Evolutionary conservation across 2,797 vertebrate species (phyloP).

Genomic region (Clamator glandarius): DNA sequence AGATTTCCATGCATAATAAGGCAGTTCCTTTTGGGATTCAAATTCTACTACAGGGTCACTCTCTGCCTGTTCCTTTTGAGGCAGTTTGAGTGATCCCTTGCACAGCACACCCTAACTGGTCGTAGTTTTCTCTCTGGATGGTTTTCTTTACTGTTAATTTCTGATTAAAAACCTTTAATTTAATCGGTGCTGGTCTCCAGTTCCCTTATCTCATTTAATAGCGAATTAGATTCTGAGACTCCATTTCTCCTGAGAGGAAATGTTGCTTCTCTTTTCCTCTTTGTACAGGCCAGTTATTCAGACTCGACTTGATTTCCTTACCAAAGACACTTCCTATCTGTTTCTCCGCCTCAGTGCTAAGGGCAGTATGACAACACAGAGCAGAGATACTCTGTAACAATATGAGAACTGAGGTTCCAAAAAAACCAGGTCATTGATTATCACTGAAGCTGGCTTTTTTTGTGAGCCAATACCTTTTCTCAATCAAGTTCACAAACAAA

Average conservation of each 20-base stretch:
- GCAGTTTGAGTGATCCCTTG: not conserved
- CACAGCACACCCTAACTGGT: not conserved
- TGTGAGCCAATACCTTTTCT: not conserved
- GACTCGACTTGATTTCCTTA: not conserved
- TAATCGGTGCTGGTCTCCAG: not conserved
- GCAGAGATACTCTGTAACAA: not conserved
- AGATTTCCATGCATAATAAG: not conserved
- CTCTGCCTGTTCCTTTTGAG: not conserved
- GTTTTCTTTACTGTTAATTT: slow-evolving; percentile 17
- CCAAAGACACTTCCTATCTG: not conserved
- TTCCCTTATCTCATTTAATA: slow-evolving; percentile 42
- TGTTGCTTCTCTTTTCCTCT: not conserved
- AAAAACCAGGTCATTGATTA: not conserved
- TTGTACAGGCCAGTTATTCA: not conserved
- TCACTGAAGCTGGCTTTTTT: not conserved
- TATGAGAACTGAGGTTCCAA: not conserved
- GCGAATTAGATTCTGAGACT: not conserved
- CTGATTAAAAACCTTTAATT: slow-evolving; percentile 39
- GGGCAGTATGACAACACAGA: not conserved
- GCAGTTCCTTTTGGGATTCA: not conserved
- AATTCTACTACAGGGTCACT: not conserved
- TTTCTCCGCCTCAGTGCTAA: not conserved
- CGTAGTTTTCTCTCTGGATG: not conserved
- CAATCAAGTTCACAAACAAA: not conserved
- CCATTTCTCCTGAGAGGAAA: not conserved